Percentiles rank a stretch among this genome's conserved stretches.
phyloP scores from a whole-genome alignment of 2,888 invertebrate genomes.

The Drosophila siamana region DNA sequence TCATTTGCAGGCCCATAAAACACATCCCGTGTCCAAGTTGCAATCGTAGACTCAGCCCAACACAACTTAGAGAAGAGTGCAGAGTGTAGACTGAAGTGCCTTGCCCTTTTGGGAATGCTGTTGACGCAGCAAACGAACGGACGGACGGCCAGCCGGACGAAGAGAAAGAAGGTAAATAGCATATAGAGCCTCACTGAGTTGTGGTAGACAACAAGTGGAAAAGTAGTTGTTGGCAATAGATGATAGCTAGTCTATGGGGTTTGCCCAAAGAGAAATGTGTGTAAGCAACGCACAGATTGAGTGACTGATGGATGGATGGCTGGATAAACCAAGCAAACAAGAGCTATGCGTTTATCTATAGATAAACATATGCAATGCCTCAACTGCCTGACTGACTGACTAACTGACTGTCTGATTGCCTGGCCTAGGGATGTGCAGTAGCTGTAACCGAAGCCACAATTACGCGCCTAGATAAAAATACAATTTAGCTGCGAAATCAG shows the following conservation, averaged over 20 bases:
- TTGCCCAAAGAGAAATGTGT: slow-evolving; percentile 68
- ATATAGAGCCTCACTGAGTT: slow-evolving; percentile 62
- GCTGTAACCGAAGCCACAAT: slow-evolving; percentile 18
- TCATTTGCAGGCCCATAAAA: slow-evolving; percentile 61
- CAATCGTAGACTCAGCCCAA: neutral
- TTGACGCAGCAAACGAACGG: slow-evolving; percentile 49
- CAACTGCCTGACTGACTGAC: neutral
- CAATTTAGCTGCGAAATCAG: slow-evolving; percentile 7
- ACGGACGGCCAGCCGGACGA: slow-evolving; percentile 26
- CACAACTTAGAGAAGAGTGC: slow-evolving; percentile 6
- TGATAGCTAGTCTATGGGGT: slow-evolving; percentile 22
- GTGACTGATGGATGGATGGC: slow-evolving; percentile 56
- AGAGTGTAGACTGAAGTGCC: slow-evolving; percentile 52
- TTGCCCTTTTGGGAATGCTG: slow-evolving; percentile 76
- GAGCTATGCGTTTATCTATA: slow-evolving; percentile 44
- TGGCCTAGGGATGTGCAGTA: slow-evolving; percentile 47
- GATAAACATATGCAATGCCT: slow-evolving; percentile 44
- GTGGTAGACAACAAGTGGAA: slow-evolving; percentile 68
- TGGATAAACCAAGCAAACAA: slow-evolving; percentile 55
- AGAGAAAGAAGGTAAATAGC: slow-evolving; percentile 65
- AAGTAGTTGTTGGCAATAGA: slow-evolving; percentile 50
- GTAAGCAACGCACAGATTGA: slow-evolving; percentile 70
- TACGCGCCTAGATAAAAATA: slow-evolving; percentile 9
- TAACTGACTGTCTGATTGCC: neutral
- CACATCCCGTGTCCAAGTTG: slow-evolving; percentile 16